Evolutionary conservation across 1,140 invertebrate genomes (phyloP).

Genomic region (Latrodectus geometricus): DNA sequence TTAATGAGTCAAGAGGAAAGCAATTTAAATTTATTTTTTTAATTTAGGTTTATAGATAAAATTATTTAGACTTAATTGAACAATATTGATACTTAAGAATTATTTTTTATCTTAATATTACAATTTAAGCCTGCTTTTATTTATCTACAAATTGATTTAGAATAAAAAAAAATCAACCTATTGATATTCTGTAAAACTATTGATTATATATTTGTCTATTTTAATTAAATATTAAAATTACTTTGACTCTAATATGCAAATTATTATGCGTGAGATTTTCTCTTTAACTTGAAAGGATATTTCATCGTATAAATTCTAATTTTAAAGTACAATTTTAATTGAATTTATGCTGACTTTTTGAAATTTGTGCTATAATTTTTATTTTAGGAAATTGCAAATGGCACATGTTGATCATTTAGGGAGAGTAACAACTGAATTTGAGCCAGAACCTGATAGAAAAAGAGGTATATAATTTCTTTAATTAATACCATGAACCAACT

Average conservation of each 20-base stretch:
- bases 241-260: too few species aligned
- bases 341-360: background rate
- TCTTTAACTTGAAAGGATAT: too few species aligned
- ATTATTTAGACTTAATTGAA: too few species aligned
- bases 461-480: slow-evolving; percentile 65
- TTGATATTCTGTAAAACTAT: background rate
- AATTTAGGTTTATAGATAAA: too few species aligned
- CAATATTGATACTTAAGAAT: too few species aligned
- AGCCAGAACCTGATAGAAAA: slow-evolving; percentile 80
- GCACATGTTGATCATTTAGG: slow-evolving; percentile 87
- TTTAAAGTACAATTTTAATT: background rate
- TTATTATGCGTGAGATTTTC: too few species aligned
- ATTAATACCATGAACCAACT: background rate
- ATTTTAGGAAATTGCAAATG: slow-evolving; percentile 78
- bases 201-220: background rate
- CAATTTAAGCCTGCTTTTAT: too few species aligned
- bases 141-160: too few species aligned
- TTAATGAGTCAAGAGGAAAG: too few species aligned
- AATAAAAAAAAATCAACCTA: too few species aligned
- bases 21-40: too few species aligned
- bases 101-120: too few species aligned
- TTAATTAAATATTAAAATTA: background rate
- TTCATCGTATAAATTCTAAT: background rate
- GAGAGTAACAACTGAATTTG: slow-evolving; percentile 88
- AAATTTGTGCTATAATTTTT: slow-evolving; percentile 27